A percentile compares a stretch with the other conserved stretches of the same genome.
Evolutionary conservation across 2,797 vertebrate species (phyloP).

Genomic region (Neopelma chrysocephalum): DNA sequence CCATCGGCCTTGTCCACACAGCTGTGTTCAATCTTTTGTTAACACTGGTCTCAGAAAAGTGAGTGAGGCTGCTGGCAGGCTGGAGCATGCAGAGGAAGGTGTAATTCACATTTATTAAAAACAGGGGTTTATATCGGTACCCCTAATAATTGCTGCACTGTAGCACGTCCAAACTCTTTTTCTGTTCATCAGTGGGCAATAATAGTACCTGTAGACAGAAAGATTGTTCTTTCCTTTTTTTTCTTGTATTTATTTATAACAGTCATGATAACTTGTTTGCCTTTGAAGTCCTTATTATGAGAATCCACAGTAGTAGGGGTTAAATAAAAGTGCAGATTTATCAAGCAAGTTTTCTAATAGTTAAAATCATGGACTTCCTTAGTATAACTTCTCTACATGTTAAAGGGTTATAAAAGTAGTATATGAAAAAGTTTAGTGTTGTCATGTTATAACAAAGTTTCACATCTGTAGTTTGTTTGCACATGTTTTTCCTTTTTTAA

Average conservation of each 20-base stretch:
- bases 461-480: conserved; percentile 44
- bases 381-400: background rate
- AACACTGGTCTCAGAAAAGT: conserved; percentile 75
- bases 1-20: conserved; percentile 70
- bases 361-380: background rate
- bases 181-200: background rate
- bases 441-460: conserved; percentile 4
- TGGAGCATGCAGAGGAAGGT: conserved; percentile 68
- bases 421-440: conserved; percentile 5
- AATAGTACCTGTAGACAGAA: background rate
- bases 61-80: background rate
- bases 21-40: conserved; percentile 68
- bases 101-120: background rate
- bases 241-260: background rate
- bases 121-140: background rate
- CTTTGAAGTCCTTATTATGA: background rate
- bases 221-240: background rate
- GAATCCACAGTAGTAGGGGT: background rate
- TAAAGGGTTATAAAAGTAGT: conserved; percentile 31
- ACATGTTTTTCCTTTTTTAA: conserved; percentile 28
- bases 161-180: background rate
- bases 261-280: background rate
- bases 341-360: background rate
- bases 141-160: background rate
- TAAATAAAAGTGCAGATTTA: background rate